These are phyloP conservation scores for Heterotilapia buettikoferi DNA, from an alignment of 2,113 vertebrate genomes.

Conservation along the genomic window DNA sequence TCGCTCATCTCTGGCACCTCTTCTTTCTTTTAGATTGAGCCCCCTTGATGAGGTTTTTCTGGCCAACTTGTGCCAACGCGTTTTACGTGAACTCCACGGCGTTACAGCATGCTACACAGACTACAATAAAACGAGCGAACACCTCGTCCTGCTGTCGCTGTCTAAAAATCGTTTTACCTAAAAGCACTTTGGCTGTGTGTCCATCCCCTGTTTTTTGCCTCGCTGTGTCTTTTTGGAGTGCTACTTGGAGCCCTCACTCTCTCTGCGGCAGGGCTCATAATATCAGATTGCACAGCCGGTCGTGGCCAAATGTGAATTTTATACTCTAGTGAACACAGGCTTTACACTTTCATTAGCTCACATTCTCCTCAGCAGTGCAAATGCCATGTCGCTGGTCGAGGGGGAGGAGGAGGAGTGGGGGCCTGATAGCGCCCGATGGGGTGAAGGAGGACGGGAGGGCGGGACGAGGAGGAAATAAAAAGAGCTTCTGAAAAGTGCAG, in stretches of 20 bases:
- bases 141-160: neutral
- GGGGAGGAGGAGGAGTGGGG: neutral
- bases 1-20: neutral
- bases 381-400: conserved; percentile 67
- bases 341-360: conserved; percentile 84
- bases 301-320: conserved; percentile 79
- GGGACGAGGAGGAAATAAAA: neutral
- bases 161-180: neutral
- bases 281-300: conserved; percentile 77
- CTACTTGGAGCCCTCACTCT: conserved; percentile 31
- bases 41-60: neutral
- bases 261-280: conserved; percentile 63
- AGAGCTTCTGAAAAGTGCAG: conserved; percentile 15
- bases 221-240: conserved; percentile 10
- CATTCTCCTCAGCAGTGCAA: conserved; percentile 77
- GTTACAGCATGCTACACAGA: neutral
- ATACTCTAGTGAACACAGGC: conserved; percentile 78
- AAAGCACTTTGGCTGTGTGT: neutral
- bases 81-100: neutral
- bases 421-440: conserved; percentile 60
- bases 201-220: neutral
- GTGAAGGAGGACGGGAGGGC: conserved; percentile 8
- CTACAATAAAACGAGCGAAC: neutral
- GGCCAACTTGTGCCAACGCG: neutral
- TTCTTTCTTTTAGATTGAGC: neutral